phyloP scores from a whole-genome alignment of 2,888 invertebrate genomes.

The Mactromeris polynyma region DNA sequence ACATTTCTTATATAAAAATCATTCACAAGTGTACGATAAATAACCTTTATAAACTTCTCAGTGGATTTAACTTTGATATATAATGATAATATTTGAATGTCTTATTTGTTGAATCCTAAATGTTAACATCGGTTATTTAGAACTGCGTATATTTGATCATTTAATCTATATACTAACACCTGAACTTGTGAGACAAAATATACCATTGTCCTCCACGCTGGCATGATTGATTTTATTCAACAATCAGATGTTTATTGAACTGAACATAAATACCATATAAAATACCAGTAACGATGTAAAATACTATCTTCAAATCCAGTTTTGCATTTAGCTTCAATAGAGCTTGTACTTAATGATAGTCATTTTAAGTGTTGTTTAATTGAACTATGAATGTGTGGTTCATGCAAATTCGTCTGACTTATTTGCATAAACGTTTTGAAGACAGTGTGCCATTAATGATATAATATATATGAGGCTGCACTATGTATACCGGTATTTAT shows the following conservation, averaged over 20 bases:
- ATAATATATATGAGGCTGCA: no score
- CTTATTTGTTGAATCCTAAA: background rate
- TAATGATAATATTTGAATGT: slow-evolving; percentile 6
- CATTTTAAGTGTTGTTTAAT: background rate
- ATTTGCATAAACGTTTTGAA: no score
- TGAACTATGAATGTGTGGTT: background rate
- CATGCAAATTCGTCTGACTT: background rate
- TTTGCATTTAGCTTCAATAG: background rate
- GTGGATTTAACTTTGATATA: slow-evolving; percentile 3
- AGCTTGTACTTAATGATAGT: background rate
- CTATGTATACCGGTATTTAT: no score
- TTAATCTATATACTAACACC: slow-evolving; percentile 33
- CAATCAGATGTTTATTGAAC: slow-evolving; percentile 17
- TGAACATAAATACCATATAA: background rate
- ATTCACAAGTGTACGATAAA: background rate
- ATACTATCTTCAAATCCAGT: background rate
- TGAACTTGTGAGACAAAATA: slow-evolving; percentile 33
- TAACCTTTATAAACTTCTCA: background rate
- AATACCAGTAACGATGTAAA: background rate
- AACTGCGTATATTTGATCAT: background rate
- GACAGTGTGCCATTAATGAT: no score
- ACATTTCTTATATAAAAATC: background rate
- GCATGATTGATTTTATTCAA: slow-evolving; percentile 24
- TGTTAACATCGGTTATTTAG: background rate
- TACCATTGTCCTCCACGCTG: slow-evolving; percentile 32